Percentiles rank a stretch among this genome's conserved stretches.
Conservation (phyloP, 2,113 vertebrate genomes). For the Haplotaxodon microlepis region DNA sequence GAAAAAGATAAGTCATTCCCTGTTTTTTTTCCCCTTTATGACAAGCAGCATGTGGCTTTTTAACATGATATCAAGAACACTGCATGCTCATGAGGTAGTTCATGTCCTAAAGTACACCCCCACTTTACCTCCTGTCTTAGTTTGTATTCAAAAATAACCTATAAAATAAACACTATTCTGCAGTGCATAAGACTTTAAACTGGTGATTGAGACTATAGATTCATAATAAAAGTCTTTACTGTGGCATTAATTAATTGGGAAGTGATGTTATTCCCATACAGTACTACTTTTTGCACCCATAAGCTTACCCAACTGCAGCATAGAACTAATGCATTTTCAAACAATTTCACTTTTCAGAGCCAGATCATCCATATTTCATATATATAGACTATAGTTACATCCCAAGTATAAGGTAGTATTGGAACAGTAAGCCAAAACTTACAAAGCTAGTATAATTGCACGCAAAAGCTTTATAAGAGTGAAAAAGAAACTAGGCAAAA, state of each 20-base stretch:
- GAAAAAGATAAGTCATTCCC: neutral
- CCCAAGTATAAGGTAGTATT: neutral
- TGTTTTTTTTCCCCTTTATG: neutral
- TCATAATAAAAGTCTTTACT: neutral
- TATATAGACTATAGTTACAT: neutral
- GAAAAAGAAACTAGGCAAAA: neutral
- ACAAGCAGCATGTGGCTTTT: neutral
- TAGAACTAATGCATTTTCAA: neutral
- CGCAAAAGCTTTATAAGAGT: neutral
- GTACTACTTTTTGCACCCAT: neutral
- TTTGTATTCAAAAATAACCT: neutral
- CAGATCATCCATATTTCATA: neutral
- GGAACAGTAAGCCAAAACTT: neutral
- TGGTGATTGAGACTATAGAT: neutral
- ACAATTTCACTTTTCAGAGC: neutral
- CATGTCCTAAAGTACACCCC: neutral
- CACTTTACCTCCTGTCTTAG: neutral
- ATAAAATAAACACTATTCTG: neutral
- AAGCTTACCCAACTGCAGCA: neutral
- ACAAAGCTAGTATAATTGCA: neutral
- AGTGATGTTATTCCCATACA: neutral
- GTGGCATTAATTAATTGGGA: neutral
- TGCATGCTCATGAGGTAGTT: neutral
- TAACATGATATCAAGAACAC: neutral
- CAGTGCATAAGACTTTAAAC: neutral